Evolutionary conservation across 2,888 invertebrate species (phyloP).

Genomic region (Oscheius onirici): DNA sequence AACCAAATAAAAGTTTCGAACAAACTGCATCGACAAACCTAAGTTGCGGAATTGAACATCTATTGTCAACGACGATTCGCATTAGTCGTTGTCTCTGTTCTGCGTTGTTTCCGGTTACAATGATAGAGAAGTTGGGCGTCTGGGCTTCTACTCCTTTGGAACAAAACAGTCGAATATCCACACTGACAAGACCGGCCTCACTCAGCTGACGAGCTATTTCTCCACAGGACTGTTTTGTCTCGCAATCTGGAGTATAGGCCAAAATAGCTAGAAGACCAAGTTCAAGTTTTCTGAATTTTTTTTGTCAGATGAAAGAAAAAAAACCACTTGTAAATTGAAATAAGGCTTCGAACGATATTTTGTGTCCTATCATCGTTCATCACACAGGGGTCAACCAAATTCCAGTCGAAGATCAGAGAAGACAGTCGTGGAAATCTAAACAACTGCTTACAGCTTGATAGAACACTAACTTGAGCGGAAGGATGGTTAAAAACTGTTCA

Average conservation of each 20-base stretch:
- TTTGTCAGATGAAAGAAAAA: background rate
- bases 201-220: conserved; percentile 35
- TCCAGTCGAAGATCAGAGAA: conserved; percentile 53
- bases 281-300: conserved; percentile 31
- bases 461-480: conserved; percentile 36
- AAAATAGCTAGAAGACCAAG: conserved; percentile 42
- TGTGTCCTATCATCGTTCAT: conserved; percentile 39
- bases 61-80: conserved; percentile 36
- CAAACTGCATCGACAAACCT: conserved; percentile 20
- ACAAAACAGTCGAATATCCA: conserved; percentile 41
- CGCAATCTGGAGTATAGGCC: conserved; percentile 47
- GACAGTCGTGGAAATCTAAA: conserved; percentile 46
- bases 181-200: conserved; percentile 8
- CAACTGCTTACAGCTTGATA: no score
- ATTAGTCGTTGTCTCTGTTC: conserved; percentile 32
- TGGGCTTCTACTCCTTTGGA: conserved; percentile 41
- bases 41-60: conserved; percentile 41
- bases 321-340: conserved; percentile 32
- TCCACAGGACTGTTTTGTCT: conserved; percentile 41
- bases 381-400: conserved; percentile 50
- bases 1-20: background rate
- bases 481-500: conserved; percentile 39
- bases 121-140: conserved; percentile 45
- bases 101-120: conserved; percentile 38
- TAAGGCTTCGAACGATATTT: conserved; percentile 37